A percentile compares a stretch with the other conserved stretches of the same genome.
Conservation (phyloP, 2,797 vertebrate genomes). For the Telmatherina bonti region DNA sequence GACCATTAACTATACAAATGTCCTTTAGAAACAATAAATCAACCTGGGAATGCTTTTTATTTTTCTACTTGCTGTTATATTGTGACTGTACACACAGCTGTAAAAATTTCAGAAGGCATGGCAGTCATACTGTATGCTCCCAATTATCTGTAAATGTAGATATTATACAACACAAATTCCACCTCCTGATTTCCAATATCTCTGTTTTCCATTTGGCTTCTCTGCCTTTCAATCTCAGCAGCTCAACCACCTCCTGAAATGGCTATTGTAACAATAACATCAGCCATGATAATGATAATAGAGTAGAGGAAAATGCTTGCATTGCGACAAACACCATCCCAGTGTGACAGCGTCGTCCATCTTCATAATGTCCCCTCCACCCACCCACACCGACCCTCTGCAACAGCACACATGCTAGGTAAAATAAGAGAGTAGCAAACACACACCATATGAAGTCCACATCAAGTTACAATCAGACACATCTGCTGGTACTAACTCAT, state of each 20-base stretch:
- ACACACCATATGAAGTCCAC: slow-evolving; percentile 10
- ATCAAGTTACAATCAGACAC: slow-evolving; percentile 16
- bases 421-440: slow-evolving; percentile 54
- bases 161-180: slow-evolving; percentile 74
- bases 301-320: slow-evolving; percentile 75
- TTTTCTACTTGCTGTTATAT: slow-evolving; percentile 47
- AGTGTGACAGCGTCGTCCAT: slow-evolving; percentile 74
- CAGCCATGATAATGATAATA: slow-evolving; percentile 78
- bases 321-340: slow-evolving; percentile 70
- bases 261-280: slow-evolving; percentile 77
- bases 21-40: slow-evolving; percentile 67
- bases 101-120: slow-evolving; percentile 65
- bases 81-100: slow-evolving; percentile 50
- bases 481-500: background rate
- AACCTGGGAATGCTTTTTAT: slow-evolving; percentile 40
- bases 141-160: slow-evolving; percentile 79
- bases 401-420: slow-evolving; percentile 27
- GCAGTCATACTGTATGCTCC: slow-evolving; percentile 69
- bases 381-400: slow-evolving; percentile 17
- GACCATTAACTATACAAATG: slow-evolving; percentile 73
- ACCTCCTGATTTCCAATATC: slow-evolving; percentile 70
- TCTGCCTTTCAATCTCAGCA: slow-evolving; percentile 60
- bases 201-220: slow-evolving; percentile 67
- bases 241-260: slow-evolving; percentile 74
- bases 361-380: slow-evolving; percentile 71